phyloP scores from a whole-genome alignment of 2,113 vertebrate genomes.

The Orientallactaga bullata region DNA sequence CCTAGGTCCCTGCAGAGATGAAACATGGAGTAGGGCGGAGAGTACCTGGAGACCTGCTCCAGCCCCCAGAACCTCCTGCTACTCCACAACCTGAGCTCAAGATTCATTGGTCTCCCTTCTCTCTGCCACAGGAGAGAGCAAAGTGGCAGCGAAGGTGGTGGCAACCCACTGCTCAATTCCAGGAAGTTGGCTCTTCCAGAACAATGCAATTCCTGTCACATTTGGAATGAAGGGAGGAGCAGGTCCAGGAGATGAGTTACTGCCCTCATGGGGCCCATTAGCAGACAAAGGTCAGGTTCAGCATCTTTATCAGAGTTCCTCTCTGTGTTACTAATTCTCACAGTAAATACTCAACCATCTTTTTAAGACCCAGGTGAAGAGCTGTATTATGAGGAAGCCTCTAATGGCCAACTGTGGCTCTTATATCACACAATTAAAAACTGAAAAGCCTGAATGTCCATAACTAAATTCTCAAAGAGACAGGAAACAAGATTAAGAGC shows the following conservation, averaged over 20 bases:
- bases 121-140: not conserved
- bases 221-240: too few relatives aligned
- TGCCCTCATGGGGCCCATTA: too few relatives aligned
- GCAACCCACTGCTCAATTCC: not conserved
- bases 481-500: too few relatives aligned
- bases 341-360: too few relatives aligned
- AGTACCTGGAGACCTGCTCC: too few relatives aligned
- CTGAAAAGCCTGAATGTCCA: not conserved
- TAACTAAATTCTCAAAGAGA: not conserved
- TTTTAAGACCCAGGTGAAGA: not conserved
- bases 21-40: too few relatives aligned
- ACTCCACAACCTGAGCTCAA: not conserved
- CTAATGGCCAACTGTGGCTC: not conserved
- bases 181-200: not conserved
- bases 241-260: not conserved
- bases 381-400: not conserved
- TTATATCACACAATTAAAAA: not conserved
- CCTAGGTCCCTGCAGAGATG: too few relatives aligned
- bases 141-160: too few relatives aligned
- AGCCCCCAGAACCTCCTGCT: too few relatives aligned
- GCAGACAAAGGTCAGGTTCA: too few relatives aligned
- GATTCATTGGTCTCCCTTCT: not conserved
- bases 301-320: accelerated
- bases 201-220: too few relatives aligned
- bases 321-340: not conserved